These are phyloP conservation scores for Melospiza georgiana DNA, from an alignment of 2,113 vertebrate species.

Conservation along the genomic window DNA sequence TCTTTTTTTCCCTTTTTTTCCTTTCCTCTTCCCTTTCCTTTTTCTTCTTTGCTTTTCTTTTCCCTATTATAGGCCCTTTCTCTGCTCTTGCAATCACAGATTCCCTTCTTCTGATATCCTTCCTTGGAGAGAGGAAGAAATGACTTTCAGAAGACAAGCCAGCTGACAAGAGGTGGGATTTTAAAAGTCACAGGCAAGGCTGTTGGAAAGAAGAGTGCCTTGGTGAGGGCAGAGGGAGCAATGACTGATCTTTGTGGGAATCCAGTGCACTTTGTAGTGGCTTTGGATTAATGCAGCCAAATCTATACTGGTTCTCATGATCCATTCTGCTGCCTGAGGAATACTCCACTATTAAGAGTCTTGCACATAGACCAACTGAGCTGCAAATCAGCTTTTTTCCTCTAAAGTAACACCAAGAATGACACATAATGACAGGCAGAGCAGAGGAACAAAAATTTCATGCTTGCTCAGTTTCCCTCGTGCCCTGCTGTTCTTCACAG, in stretches of 20 bases:
- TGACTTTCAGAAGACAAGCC: neutral
- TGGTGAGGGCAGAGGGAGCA: neutral
- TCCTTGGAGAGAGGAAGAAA: neutral
- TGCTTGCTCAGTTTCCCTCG: neutral
- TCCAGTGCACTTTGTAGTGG: neutral
- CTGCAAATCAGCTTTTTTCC: neutral
- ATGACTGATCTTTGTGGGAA: neutral
- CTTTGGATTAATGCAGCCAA: neutral
- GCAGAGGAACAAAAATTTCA: neutral
- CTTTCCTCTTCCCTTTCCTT: too few relatives aligned
- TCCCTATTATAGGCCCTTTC: neutral
- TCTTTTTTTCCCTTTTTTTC: neutral
- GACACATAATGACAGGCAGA: neutral
- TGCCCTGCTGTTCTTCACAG: neutral
- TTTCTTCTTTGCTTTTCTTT: neutral
- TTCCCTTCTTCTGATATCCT: neutral
- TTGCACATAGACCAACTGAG: neutral
- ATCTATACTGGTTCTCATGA: neutral
- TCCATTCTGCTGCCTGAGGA: neutral
- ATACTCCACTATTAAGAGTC: neutral
- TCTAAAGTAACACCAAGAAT: neutral
- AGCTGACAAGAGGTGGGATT: neutral
- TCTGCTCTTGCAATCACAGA: neutral
- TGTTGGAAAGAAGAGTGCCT: neutral
- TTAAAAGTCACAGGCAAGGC: neutral